These are phyloP conservation scores for Hipparchia semele DNA, from an alignment of 2,888 invertebrate species.

Conservation along the genomic window DNA sequence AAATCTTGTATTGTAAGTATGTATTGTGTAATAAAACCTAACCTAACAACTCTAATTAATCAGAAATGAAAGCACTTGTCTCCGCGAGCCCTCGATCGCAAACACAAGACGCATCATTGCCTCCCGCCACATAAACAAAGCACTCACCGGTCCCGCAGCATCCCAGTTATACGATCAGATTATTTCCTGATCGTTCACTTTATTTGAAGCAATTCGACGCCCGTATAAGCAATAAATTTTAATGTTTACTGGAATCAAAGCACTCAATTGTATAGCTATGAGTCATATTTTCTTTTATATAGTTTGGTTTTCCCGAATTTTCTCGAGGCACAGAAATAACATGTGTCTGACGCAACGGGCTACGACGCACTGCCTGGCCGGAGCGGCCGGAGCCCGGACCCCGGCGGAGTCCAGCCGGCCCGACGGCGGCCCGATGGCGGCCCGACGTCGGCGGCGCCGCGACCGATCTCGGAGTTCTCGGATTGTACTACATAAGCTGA, in stretches of 20 bases:
- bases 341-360: conserved; percentile 44
- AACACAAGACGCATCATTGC: conserved; percentile 41
- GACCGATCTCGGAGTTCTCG: too few species aligned
- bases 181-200: conserved; percentile 12
- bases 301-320: conserved; percentile 23
- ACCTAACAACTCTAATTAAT: neutral
- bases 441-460: too few species aligned
- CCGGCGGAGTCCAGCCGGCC: neutral
- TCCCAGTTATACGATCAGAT: conserved; percentile 46
- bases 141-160: conserved; percentile 60
- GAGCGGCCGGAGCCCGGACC: neutral
- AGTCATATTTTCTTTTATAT: conserved; percentile 9
- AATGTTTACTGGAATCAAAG: neutral
- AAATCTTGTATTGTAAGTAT: neutral
- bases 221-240: neutral
- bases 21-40: neutral
- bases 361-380: conserved; percentile 60
- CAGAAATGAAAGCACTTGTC: conserved; percentile 48
- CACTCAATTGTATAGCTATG: neutral
- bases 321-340: conserved; percentile 32
- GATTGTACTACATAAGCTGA: neutral
- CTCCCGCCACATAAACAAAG: conserved; percentile 38
- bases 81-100: conserved; percentile 41
- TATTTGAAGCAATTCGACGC: neutral
- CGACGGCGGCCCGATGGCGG: too few species aligned